Percentiles rank a stretch among this genome's conserved stretches.
Evolutionary conservation across 2,888 invertebrate genomes (phyloP).

Genomic region (Apamea sordens): DNA sequence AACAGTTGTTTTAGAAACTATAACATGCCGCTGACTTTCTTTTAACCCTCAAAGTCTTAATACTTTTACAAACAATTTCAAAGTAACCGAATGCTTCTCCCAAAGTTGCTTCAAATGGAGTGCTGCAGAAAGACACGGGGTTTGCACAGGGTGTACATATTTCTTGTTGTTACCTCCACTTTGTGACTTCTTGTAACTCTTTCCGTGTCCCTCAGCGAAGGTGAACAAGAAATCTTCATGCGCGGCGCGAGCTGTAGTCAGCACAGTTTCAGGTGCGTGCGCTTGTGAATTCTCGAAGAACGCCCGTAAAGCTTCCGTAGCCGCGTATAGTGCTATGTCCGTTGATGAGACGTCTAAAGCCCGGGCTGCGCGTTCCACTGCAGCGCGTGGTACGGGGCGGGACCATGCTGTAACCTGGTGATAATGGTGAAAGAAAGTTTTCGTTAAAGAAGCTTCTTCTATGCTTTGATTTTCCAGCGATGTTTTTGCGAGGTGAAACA

Average conservation of each 20-base stretch:
- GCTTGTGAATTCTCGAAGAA: slow-evolving; percentile 90
- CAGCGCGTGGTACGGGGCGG: slow-evolving; percentile 90
- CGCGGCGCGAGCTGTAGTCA: slow-evolving; percentile 91
- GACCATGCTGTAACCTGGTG: slow-evolving; percentile 93
- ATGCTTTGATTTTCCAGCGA: too few species aligned
- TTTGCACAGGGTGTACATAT: not conserved
- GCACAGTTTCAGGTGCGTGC: slow-evolving; percentile 89
- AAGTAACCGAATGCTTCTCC: not conserved
- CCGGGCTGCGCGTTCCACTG: slow-evolving; percentile 90
- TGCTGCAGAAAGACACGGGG: not conserved
- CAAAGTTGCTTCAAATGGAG: not conserved
- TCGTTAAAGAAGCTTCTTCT: not conserved
- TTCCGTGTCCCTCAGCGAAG: slow-evolving; percentile 85
- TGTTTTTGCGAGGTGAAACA: too few species aligned
- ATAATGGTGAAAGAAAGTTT: not conserved
- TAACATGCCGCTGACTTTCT: not conserved
- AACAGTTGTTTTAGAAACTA: not conserved
- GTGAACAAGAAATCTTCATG: slow-evolving; percentile 90
- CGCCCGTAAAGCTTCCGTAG: slow-evolving; percentile 91
- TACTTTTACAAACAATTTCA: not conserved
- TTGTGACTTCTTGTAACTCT: slow-evolving; percentile 89
- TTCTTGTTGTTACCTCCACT: slow-evolving; percentile 82
- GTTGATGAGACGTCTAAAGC: slow-evolving; percentile 91
- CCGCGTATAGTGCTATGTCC: slow-evolving; percentile 91
- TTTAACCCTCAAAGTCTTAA: too few species aligned